Conservation (phyloP, 2,113 vertebrate species). For the Parotia lawesii region DNA sequence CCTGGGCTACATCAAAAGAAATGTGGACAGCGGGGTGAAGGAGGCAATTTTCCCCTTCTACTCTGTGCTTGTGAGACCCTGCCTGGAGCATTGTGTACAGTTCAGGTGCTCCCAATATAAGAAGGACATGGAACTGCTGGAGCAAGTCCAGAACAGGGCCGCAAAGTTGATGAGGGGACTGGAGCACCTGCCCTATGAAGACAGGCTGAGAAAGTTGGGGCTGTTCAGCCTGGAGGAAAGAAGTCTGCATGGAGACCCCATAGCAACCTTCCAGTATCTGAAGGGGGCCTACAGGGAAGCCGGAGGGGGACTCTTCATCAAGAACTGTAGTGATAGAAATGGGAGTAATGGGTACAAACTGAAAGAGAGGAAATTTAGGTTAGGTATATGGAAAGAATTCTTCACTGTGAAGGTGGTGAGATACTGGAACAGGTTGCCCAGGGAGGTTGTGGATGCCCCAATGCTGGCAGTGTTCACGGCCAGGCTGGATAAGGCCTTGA, state of each 20-base stretch:
- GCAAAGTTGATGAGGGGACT: neutral
- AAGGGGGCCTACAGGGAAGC: neutral
- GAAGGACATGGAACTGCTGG: neutral
- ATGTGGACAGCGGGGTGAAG: neutral
- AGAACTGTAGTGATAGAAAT: neutral
- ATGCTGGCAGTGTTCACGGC: neutral
- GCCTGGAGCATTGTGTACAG: neutral
- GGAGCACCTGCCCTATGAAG: neutral
- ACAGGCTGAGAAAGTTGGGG: neutral
- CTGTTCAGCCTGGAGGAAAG: neutral
- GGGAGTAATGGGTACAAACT: neutral
- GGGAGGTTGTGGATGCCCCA: neutral
- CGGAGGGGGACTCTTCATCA: accelerated
- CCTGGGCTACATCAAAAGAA: neutral
- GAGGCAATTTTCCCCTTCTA: neutral
- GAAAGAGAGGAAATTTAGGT: neutral
- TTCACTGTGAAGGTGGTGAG: neutral
- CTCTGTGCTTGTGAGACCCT: neutral
- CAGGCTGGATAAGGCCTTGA: neutral
- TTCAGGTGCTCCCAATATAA: neutral
- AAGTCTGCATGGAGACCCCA: neutral
- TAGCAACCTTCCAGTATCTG: neutral
- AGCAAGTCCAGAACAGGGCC: neutral
- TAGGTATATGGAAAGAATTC: neutral
- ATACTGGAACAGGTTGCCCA: neutral